phyloP scores from a whole-genome alignment of 1,140 invertebrate species.

The Octopus sinensis region DNA sequence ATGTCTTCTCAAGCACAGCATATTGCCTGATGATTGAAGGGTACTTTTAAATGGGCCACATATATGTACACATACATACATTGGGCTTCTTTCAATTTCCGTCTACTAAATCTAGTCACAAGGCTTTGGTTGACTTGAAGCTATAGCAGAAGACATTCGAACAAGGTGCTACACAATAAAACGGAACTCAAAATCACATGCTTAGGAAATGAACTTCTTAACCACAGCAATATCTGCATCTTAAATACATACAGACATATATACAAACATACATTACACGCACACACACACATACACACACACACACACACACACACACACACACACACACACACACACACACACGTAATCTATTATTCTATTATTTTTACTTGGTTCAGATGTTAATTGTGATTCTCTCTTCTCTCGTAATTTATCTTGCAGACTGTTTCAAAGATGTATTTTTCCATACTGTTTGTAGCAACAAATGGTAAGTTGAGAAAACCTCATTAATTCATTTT shows the following conservation, averaged over 20 bases:
- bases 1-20: no score
- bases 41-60: no score
- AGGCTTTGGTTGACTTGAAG: no score
- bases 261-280: not conserved
- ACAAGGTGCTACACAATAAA: no score
- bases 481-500: not conserved
- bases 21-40: no score
- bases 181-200: no score
- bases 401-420: not conserved
- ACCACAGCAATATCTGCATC: no score
- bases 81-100: no score
- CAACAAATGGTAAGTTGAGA: not conserved
- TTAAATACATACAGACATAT: not conserved
- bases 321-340: not conserved
- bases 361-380: not conserved
- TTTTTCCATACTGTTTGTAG: slow-evolving; percentile 6
- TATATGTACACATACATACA: no score
- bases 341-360: not conserved
- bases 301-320: not conserved
- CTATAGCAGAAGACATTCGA: no score
- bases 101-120: no score
- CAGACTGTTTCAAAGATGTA: slow-evolving; percentile 8
- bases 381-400: not conserved
- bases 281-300: not conserved
- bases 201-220: no score